Evolutionary conservation across 2,797 vertebrate genomes (phyloP), one percentile per base, ranked within the genome.

Genomic region (Dendrocincla tyrannina): DNA sequence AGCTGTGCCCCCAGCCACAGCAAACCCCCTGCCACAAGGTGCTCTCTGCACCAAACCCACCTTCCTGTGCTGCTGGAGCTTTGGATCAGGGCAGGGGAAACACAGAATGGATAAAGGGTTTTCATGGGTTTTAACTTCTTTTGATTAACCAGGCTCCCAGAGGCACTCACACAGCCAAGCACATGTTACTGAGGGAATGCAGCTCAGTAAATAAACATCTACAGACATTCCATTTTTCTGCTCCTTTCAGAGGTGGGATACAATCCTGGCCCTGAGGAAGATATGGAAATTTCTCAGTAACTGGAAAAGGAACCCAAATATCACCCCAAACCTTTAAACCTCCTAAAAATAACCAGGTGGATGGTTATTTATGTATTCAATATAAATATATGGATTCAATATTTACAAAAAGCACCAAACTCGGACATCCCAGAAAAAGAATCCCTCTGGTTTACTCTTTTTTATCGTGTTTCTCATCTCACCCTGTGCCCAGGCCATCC

Each of bases 71-170:
- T 11, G 41, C 33, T 55, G n/a, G 33, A 35, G 79, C 72, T 37
- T 46, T 3, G 0, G 9, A 44, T 4, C 16, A 44, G 25, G 23
- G 37, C 37, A 85, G 47, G 12, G 75, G 13, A 82, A 87, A 62
- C 17, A 52, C 20, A 63, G 77, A 59, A 32, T 47, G 27, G n/a
- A 55, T 13, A 9, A 53, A 39, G 17, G 4, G 11, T 11, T 67
- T 49, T 22, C 11, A 30, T 1, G 13, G 13, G 28, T 25, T 33
- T 7, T 1, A 19, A 17, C 3, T n/a, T 6, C 10, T 49, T 60
- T 33, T 67, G 1, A 41, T 58, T 66, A 66, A 41, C 11, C 46
- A 46, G n/a, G 25, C 17, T 73, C 55, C 25, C 20, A 79, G 35
- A 69, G 41, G 17, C 39, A 74, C n/a, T n/a, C 66, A 53, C 9